phyloP scores from a whole-genome alignment of 2,797 vertebrate genomes.

The Manis crassicaudata region DNA sequence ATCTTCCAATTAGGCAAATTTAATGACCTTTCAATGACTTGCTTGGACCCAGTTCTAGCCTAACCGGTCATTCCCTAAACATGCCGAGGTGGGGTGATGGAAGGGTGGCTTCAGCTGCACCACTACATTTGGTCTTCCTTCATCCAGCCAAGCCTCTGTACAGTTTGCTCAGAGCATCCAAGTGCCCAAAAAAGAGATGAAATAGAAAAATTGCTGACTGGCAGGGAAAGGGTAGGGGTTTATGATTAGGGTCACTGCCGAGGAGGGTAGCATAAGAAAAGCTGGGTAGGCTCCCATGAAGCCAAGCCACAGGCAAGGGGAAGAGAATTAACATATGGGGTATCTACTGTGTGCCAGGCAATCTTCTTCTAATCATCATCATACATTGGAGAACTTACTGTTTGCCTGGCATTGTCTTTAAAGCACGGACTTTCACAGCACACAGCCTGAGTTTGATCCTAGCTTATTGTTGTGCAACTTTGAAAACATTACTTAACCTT shows the following conservation, averaged over 20 bases:
- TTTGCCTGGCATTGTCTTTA: background rate
- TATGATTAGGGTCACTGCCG: background rate
- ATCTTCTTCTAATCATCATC: background rate
- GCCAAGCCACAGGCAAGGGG: background rate
- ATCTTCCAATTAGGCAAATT: background rate
- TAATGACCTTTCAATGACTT: background rate
- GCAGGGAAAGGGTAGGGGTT: too few species aligned
- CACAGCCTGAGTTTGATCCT: background rate
- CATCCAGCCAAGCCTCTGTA: background rate
- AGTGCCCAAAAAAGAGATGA: background rate
- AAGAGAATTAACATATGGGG: background rate
- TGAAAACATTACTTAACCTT: background rate
- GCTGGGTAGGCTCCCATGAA: background rate
- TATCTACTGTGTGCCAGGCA: background rate
- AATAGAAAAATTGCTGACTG: background rate
- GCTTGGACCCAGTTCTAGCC: background rate
- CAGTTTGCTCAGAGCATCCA: conserved; percentile 35
- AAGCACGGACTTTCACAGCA: background rate
- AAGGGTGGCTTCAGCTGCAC: background rate
- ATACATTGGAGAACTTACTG: background rate
- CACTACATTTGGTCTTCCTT: background rate
- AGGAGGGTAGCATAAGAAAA: background rate
- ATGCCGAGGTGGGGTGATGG: background rate
- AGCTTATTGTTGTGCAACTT: background rate
- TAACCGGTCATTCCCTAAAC: background rate